phyloP scores from a whole-genome alignment of 1,140 invertebrate species.

The Parapsyche elsis region DNA sequence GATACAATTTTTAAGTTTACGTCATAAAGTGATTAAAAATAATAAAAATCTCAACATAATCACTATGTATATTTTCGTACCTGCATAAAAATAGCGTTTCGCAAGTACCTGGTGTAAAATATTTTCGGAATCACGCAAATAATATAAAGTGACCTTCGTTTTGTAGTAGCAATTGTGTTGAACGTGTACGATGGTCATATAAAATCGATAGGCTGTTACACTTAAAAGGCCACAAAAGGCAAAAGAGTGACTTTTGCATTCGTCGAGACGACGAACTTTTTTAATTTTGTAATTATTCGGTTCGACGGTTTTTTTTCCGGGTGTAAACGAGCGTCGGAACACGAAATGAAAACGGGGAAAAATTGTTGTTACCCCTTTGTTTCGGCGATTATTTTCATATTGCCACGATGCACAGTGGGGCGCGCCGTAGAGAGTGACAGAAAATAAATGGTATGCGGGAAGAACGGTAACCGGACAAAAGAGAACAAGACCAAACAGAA shows the following conservation, averaged over 20 bases:
- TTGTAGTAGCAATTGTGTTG: neutral
- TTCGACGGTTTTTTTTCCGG: constrained; percentile 16
- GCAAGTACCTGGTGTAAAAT: neutral
- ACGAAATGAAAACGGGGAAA: neutral
- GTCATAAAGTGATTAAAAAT: neutral
- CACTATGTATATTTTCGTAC: neutral
- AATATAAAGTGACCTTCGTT: constrained; percentile 13
- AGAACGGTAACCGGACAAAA: too few species aligned
- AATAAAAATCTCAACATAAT: too few species aligned
- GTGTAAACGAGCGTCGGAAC: neutral
- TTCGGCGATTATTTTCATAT: constrained; percentile 19
- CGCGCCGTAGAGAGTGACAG: too few species aligned
- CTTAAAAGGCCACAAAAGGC: neutral
- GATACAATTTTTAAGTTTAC: neutral
- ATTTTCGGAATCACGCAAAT: constrained; percentile 19
- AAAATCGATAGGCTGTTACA: constrained; percentile 2
- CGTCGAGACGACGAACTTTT: constrained; percentile 17
- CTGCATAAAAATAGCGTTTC: constrained; percentile 10
- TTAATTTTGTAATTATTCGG: constrained; percentile 39
- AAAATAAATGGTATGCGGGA: too few species aligned
- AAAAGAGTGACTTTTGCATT: constrained; percentile 20
- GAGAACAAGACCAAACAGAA: too few species aligned
- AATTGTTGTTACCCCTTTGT: neutral
- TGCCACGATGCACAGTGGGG: too few species aligned
- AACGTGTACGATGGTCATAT: neutral